phyloP scores from a whole-genome alignment of 2,113 vertebrate genomes.

The rat (Rattus norvegicus) region GRCr8 NC_086022.1:138306501-138307000 shows the following conservation, averaged over 20 bases:
- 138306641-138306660: background rate
- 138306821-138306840: background rate
- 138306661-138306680: background rate
- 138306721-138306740: background rate
- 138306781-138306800: background rate
- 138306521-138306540: background rate
- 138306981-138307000: background rate
- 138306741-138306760: background rate
- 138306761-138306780: background rate
- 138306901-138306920: background rate
- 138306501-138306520: background rate
- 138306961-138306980: background rate
- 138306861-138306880: background rate
- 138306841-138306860: background rate
- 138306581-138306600: background rate
- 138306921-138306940: background rate
- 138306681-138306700: background rate
- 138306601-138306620: accelerated
- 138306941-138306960: background rate
- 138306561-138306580: background rate
- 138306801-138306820: background rate
- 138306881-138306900: background rate
- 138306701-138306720: background rate
- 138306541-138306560: background rate
- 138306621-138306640: background rate